Evolutionary conservation across 2,888 invertebrate genomes (phyloP).

Genomic region (Dione vanillae): DNA sequence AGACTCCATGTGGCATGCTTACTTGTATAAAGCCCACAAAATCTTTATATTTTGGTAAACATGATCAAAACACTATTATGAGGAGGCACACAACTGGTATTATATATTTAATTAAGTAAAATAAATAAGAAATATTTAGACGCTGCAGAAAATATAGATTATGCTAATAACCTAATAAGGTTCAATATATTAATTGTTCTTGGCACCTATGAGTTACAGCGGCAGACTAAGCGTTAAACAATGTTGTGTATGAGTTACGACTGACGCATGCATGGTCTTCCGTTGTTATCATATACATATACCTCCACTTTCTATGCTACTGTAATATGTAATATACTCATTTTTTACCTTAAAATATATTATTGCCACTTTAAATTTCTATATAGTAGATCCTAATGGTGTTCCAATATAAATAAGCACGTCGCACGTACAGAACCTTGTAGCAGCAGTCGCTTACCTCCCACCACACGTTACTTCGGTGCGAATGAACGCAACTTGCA

Average conservation of each 20-base stretch:
- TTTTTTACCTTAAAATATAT: too few species aligned
- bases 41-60: too few species aligned
- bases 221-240: conserved; percentile 21
- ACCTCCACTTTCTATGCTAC: background rate
- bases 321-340: background rate
- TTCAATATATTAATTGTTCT: conserved; percentile 10
- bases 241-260: conserved; percentile 26
- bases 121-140: too few species aligned
- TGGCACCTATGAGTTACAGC: conserved; percentile 22
- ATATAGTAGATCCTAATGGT: too few species aligned
- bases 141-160: too few species aligned
- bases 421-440: conserved; percentile 10
- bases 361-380: too few species aligned
- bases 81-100: too few species aligned
- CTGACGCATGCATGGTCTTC: conserved; percentile 23
- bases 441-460: conserved; percentile 35
- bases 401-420: background rate
- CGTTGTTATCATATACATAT: conserved; percentile 9
- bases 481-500: conserved; percentile 50
- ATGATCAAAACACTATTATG: too few species aligned
- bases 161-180: background rate
- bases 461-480: conserved; percentile 43
- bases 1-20: too few species aligned
- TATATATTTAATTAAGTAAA: too few species aligned
- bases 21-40: too few species aligned